Conservation (phyloP, 2,888 invertebrate species). For the Caenorhabditis imperialis region DNA sequence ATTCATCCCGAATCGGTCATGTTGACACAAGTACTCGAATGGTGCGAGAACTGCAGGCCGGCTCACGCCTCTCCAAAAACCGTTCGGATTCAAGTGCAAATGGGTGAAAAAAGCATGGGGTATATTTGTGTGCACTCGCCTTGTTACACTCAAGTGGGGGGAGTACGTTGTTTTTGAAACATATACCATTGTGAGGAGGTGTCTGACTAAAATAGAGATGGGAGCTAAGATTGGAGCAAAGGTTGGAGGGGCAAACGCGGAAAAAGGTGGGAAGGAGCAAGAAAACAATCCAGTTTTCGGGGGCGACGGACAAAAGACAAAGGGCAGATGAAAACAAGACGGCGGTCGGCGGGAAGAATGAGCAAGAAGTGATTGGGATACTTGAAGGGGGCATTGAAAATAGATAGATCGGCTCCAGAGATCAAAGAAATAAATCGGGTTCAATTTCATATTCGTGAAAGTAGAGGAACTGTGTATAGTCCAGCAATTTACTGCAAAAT, state of each 20-base stretch:
- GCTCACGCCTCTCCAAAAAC: slow-evolving; percentile 48
- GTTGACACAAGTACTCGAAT: slow-evolving; percentile 55
- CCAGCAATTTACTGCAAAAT: no score
- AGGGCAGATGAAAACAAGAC: slow-evolving; percentile 32
- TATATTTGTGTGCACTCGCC: slow-evolving; percentile 21
- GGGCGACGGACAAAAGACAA: slow-evolving; percentile 13
- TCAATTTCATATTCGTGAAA: no score
- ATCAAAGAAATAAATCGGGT: no score
- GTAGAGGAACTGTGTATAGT: no score
- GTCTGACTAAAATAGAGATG: slow-evolving; percentile 13
- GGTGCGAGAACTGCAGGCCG: slow-evolving; percentile 45
- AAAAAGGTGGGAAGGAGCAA: slow-evolving; percentile 9
- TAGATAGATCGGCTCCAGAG: no score
- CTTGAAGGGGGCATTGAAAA: neutral
- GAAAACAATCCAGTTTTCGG: slow-evolving; percentile 31
- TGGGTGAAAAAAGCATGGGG: slow-evolving; percentile 7
- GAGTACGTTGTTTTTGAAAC: slow-evolving; percentile 32
- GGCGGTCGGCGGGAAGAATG: slow-evolving; percentile 28
- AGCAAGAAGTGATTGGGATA: neutral
- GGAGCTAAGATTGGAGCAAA: slow-evolving; percentile 19
- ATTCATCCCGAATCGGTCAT: slow-evolving; percentile 42
- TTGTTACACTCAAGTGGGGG: slow-evolving; percentile 44
- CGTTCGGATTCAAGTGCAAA: slow-evolving; percentile 12
- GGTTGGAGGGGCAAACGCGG: slow-evolving; percentile 13
- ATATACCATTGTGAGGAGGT: slow-evolving; percentile 4